These are phyloP conservation scores for Erythrolamprus reginae DNA, from an alignment of 2,113 vertebrate genomes.

Conservation along the genomic window DNA sequence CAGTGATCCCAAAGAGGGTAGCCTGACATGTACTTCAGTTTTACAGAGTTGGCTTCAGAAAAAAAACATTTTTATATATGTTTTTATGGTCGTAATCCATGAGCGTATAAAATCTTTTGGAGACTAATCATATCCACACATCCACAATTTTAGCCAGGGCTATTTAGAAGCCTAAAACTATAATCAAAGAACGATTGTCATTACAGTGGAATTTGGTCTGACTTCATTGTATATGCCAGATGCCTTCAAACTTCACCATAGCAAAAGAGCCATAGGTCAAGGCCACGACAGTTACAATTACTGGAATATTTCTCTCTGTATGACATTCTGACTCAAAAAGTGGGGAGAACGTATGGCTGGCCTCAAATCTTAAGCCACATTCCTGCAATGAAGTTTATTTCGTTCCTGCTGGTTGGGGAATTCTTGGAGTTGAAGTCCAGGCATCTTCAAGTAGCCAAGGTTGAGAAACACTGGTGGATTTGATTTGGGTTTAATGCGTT, in stretches of 20 bases:
- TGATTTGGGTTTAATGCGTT: background rate
- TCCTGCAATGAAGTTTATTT: background rate
- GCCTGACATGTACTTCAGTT: background rate
- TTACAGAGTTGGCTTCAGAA: background rate
- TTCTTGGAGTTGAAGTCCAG: background rate
- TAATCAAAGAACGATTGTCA: background rate
- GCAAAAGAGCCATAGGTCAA: background rate
- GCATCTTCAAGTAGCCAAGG: background rate
- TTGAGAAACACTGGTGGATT: background rate
- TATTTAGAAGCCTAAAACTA: background rate
- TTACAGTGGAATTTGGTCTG: conserved; percentile 20
- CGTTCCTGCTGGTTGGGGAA: background rate
- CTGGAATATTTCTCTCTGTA: background rate
- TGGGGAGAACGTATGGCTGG: background rate
- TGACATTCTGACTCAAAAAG: background rate
- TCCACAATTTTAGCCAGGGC: conserved; percentile 4
- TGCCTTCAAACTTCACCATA: conserved; percentile 16
- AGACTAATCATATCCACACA: background rate
- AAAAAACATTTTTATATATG: background rate
- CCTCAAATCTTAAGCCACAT: background rate
- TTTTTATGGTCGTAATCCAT: background rate
- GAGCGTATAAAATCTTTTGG: background rate
- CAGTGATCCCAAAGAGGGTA: background rate
- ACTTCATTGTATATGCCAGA: conserved; percentile 18
- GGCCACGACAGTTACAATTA: background rate